Evolutionary conservation across 2,797 vertebrate genomes (phyloP), one percentile per base, ranked within the genome.

Genomic region (Anabacerthia variegaticeps): DNA sequence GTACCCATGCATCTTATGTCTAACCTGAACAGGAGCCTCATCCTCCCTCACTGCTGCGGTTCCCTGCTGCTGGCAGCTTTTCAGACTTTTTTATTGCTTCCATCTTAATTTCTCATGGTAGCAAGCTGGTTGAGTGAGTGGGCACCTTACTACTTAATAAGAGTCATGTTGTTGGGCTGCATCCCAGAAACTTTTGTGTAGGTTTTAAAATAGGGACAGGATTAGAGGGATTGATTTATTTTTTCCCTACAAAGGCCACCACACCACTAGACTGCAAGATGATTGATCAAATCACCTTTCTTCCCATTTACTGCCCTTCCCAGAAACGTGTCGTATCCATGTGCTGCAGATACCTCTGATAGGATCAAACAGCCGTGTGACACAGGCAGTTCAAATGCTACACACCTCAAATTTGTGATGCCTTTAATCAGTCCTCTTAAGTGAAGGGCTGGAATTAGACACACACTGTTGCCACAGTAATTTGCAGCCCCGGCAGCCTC

Each of bases 251-350:
- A 94, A 91, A 96, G 92, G 93, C 89, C 89, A 84, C 66, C 65
- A 18, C 4, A 7, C 49, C 85, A 56, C 55, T 39, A 54, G 78
- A 48, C 75, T 65, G 65, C 39, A 46, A 73, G 63, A 73, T 61
- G 81, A 95, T 85, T 87, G 88, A 96, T 85, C 66, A 88, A 18
- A 63, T 86, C 62, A 94, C 92, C 87, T 92, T 95, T 96, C 62
- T 89, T 75, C 68, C 85, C 54, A 10, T 84, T 93, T 81, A 87
- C 62, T 88, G 84, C 89, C 91, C 89, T 95, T 93, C 85, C 91
- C 87, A 77, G 86, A 71, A 87, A 61, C 12, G 44, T 66, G 58
- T 67, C 3, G 0, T 37, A 7, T 20, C 78, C 16, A 0, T 11
- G 43, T 2, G 7, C 89, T 34, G 44, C 63, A 41, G 43, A 52